Evolutionary conservation across 2,113 vertebrate genomes (phyloP).

Genomic region (Chaetodon auriga): DNA sequence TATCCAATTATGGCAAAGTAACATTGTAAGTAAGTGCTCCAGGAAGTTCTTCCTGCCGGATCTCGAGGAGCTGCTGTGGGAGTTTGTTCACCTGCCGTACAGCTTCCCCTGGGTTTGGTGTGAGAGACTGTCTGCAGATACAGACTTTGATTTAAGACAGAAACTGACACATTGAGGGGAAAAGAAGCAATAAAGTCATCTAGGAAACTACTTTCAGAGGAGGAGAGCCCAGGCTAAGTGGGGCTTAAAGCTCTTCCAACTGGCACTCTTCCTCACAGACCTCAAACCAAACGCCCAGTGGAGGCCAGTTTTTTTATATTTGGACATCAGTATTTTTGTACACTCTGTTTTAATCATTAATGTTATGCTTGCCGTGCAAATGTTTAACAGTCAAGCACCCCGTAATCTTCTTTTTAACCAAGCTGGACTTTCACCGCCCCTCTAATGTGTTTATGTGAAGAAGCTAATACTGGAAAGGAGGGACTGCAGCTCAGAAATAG

Average conservation of each 20-base stretch:
- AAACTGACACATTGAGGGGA: conserved; percentile 25
- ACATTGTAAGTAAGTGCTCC: conserved; percentile 23
- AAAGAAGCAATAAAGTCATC: conserved; percentile 41
- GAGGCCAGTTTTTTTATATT: conserved; percentile 69
- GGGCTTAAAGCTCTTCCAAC: conserved; percentile 55
- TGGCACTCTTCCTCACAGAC: conserved; percentile 50
- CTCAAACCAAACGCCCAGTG: conserved; percentile 55
- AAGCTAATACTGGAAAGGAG: conserved; percentile 38
- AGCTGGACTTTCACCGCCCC: conserved; percentile 37
- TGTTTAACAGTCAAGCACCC: conserved; percentile 41
- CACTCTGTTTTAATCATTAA: conserved; percentile 73
- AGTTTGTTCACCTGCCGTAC: conserved; percentile 39
- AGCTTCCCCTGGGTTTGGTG: conserved; percentile 26
- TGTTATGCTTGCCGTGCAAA: conserved; percentile 40
- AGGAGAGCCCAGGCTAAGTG: conserved; percentile 45
- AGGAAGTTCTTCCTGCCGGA: conserved; percentile 5
- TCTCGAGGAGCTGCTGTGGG: background rate
- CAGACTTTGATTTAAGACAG: conserved; percentile 31
- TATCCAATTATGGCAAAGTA: conserved; percentile 33
- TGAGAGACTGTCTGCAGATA: conserved; percentile 53
- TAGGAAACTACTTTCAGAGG: conserved; percentile 38
- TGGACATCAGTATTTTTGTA: conserved; percentile 57
- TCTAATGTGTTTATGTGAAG: conserved; percentile 47
- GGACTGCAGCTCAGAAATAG: conserved; percentile 11
- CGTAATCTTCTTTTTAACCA: conserved; percentile 44